These are phyloP conservation scores for Euura saliciscinereae DNA, from an alignment of 1,140 invertebrate species.

Conservation along the genomic window DNA sequence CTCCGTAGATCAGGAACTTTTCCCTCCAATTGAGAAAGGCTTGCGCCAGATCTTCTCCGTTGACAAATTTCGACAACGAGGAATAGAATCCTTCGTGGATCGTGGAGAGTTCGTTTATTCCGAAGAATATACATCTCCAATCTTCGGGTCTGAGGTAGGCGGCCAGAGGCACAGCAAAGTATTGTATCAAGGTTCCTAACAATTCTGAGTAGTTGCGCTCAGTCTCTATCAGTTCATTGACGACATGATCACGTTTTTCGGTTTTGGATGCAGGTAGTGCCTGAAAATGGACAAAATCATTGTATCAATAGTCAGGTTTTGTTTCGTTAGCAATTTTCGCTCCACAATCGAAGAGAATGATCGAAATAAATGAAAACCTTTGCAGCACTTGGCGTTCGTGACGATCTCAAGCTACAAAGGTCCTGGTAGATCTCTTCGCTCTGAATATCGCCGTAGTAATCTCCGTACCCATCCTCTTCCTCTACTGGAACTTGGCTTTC, in stretches of 20 bases:
- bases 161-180: slow-evolving; percentile 82
- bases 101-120: slow-evolving; percentile 87
- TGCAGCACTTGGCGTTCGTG: slow-evolving; percentile 51
- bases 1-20: slow-evolving; percentile 91
- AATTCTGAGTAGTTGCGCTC: slow-evolving; percentile 97
- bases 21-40: slow-evolving; percentile 91
- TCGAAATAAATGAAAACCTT: slow-evolving; percentile 50
- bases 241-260: slow-evolving; percentile 94
- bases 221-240: slow-evolving; percentile 94
- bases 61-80: slow-evolving; percentile 75
- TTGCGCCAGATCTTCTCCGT: slow-evolving; percentile 58
- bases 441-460: slow-evolving; percentile 69
- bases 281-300: neutral
- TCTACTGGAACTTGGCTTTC: slow-evolving; percentile 47
- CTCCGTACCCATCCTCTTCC: slow-evolving; percentile 68
- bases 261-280: slow-evolving; percentile 59
- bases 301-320: too few species aligned
- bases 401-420: slow-evolving; percentile 70
- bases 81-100: slow-evolving; percentile 85
- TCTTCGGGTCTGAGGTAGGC: slow-evolving; percentile 76
- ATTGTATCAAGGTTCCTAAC: slow-evolving; percentile 82
- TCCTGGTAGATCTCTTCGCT: slow-evolving; percentile 85
- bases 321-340: slow-evolving; percentile 21
- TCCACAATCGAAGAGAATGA: too few species aligned
- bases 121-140: slow-evolving; percentile 81